Percentiles rank a stretch among this genome's conserved stretches.
phyloP scores from a whole-genome alignment of 2,888 invertebrate genomes.

The Nemotelus pantherinus region DNA sequence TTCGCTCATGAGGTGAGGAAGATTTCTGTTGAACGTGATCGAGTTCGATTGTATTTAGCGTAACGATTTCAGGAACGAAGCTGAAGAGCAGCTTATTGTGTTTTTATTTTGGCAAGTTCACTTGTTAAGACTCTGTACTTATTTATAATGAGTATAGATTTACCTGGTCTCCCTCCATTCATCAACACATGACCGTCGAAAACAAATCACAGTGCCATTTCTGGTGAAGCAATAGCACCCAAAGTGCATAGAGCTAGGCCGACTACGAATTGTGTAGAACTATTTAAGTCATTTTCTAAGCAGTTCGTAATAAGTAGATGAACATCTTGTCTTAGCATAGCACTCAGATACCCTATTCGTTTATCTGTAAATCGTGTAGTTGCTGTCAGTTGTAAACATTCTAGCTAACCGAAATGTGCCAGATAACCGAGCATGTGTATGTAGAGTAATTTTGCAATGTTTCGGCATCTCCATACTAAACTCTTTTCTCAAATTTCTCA shows the following conservation, averaged over 20 bases:
- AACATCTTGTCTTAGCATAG: constrained; percentile 98
- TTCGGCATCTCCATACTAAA: constrained; percentile 98
- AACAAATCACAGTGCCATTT: too few species aligned
- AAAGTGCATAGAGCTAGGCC: constrained; percentile 97
- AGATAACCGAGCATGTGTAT: constrained; percentile 99
- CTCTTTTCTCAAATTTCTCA: too few species aligned
- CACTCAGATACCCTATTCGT: constrained; percentile 98
- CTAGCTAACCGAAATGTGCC: constrained; percentile 99
- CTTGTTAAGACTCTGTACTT: constrained; percentile 98
- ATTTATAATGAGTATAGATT: too few species aligned
- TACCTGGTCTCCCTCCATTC: too few species aligned
- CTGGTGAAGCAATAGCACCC: constrained; percentile 98
- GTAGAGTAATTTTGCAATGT: constrained; percentile 98
- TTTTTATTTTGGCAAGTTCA: constrained; percentile 95
- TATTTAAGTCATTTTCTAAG: constrained; percentile 98
- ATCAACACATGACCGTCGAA: too few species aligned
- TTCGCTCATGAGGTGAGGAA: too few species aligned
- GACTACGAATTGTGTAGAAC: constrained; percentile 97
- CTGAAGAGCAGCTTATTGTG: too few species aligned
- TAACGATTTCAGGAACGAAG: too few species aligned
- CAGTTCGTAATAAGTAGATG: constrained; percentile 99
- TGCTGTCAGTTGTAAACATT: constrained; percentile 98
- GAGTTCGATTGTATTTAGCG: too few species aligned
- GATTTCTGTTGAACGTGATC: too few species aligned
- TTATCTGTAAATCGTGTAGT: constrained; percentile 99